A percentile compares a stretch with the other conserved stretches of the same genome.
Conservation (phyloP, 2,888 invertebrate genomes). For the Dicycla oo region DNA sequence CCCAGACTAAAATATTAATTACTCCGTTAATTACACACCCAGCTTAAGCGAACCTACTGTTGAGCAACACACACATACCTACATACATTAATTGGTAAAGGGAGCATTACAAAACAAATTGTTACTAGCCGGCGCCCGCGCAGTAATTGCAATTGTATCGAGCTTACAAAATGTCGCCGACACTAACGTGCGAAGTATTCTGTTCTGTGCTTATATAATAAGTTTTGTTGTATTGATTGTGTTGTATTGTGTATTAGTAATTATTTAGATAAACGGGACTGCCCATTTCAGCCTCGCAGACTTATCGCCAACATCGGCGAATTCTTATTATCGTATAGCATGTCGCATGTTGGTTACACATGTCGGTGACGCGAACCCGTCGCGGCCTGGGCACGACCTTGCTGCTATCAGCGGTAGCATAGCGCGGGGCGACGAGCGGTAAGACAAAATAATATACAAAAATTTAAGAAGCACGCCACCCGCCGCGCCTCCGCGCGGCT, state of each 20-base stretch:
- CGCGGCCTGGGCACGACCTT: too few species aligned
- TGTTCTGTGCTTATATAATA: constrained; percentile 52
- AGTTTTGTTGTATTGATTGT: constrained; percentile 27
- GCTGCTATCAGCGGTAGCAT: too few species aligned
- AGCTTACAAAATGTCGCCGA: constrained; percentile 61
- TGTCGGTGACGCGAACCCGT: too few species aligned
- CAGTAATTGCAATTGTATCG: constrained; percentile 63
- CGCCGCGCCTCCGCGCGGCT: too few species aligned
- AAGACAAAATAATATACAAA: too few species aligned
- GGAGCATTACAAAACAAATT: constrained; percentile 68
- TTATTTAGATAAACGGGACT: constrained; percentile 26
- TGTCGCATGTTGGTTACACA: too few species aligned
- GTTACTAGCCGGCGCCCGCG: constrained; percentile 63
- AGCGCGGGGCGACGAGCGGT: too few species aligned
- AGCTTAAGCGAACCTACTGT: constrained; percentile 43
- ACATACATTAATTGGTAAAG: constrained; percentile 62
- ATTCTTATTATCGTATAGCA: too few species aligned
- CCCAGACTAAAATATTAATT: constrained; percentile 47
- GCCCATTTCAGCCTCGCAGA: too few species aligned
- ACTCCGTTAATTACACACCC: constrained; percentile 50
- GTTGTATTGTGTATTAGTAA: constrained; percentile 6
- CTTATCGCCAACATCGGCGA: too few species aligned
- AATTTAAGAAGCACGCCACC: too few species aligned
- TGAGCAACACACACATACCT: constrained; percentile 48
- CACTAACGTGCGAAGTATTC: constrained; percentile 55